Percentiles rank a stretch among this genome's conserved stretches.
phyloP scores from a whole-genome alignment of 2,888 invertebrate species.

The Agrilus biguttatus region DNA sequence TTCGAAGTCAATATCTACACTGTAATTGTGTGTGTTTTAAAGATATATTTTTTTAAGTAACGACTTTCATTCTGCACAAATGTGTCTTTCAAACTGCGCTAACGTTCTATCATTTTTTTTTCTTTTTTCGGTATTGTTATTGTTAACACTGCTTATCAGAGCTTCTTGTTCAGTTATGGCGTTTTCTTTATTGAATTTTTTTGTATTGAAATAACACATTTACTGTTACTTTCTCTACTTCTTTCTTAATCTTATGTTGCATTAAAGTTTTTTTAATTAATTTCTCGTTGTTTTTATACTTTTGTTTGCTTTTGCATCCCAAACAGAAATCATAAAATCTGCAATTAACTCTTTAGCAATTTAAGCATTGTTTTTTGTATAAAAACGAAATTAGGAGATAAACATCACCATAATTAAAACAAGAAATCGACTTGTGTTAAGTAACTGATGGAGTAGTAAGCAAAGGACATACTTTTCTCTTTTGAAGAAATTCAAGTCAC shows the following conservation, averaged over 20 bases:
- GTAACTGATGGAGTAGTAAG: too few species aligned
- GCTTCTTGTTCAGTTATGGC: slow-evolving; percentile 7
- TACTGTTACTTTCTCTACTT: slow-evolving; percentile 17
- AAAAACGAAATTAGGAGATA: too few species aligned
- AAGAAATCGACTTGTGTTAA: too few species aligned
- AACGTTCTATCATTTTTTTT: slow-evolving; percentile 6
- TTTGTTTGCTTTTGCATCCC: neutral
- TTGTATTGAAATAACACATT: slow-evolving; percentile 1
- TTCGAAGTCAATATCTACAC: slow-evolving; percentile 48
- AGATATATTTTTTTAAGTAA: slow-evolving; percentile 29
- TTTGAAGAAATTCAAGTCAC: too few species aligned
- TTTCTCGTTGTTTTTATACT: slow-evolving; percentile 11
- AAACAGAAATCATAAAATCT: neutral
- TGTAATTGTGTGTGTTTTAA: slow-evolving; percentile 43
- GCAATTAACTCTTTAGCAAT: too few species aligned
- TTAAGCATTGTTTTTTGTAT: too few species aligned
- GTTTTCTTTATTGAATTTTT: slow-evolving; percentile 4
- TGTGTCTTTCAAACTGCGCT: slow-evolving; percentile 17
- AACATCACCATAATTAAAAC: too few species aligned
- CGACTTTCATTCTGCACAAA: too few species aligned
- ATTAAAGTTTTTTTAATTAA: slow-evolving; percentile 19
- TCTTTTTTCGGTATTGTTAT: slow-evolving; percentile 8
- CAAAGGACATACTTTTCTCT: too few species aligned
- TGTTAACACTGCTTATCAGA: slow-evolving; percentile 8
- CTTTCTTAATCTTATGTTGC: slow-evolving; percentile 18